Evolutionary conservation across 1,140 invertebrate genomes (phyloP).

Genomic region (Rhagoletis zephyria): DNA sequence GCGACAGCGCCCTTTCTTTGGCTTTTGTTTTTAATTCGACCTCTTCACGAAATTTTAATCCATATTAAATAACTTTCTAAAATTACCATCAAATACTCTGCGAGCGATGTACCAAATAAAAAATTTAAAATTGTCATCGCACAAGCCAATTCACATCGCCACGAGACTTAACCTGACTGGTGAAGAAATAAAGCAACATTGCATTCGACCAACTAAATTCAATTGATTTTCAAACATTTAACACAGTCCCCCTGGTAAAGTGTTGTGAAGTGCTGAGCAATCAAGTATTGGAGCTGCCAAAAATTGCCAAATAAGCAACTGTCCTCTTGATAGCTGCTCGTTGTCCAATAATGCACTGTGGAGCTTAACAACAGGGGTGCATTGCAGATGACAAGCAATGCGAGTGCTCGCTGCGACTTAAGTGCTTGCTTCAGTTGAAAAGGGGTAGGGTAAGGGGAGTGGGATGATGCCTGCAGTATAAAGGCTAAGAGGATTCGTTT

Average conservation of each 20-base stretch:
- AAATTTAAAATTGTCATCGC: too few species aligned
- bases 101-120: too few species aligned
- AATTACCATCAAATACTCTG: too few species aligned
- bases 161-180: neutral
- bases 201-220: neutral
- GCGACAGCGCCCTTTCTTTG: too few species aligned
- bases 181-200: neutral
- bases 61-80: too few species aligned
- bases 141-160: too few species aligned
- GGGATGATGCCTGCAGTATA: too few species aligned
- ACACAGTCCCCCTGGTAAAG: neutral
- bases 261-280: slow-evolving; percentile 20
- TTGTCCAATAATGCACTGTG: neutral
- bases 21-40: too few species aligned
- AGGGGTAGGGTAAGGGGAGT: neutral
- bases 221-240: neutral
- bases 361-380: slow-evolving; percentile 2
- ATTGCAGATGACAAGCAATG: neutral
- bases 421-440: neutral
- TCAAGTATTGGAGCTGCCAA: neutral
- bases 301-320: slow-evolving; percentile 28
- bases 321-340: neutral
- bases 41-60: too few species aligned
- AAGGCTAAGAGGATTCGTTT: too few species aligned
- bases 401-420: neutral